A percentile compares a stretch with the other conserved stretches of the same genome.
These are phyloP conservation scores for Percopsis omiscomaycus DNA, from an alignment of 2,797 vertebrate genomes.

Conservation along the genomic window DNA sequence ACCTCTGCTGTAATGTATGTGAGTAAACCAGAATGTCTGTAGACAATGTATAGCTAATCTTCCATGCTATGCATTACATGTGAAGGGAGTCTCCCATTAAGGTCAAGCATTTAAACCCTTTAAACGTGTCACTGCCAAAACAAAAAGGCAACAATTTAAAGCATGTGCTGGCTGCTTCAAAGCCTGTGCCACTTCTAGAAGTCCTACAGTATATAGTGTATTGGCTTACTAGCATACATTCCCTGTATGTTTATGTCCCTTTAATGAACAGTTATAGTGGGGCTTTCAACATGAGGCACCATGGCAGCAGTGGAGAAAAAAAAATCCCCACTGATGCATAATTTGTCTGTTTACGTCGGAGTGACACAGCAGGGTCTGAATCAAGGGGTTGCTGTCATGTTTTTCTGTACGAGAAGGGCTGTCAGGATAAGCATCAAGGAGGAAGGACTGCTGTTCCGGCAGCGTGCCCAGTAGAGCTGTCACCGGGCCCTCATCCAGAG, in stretches of 20 bases:
- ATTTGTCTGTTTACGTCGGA: constrained; percentile 88
- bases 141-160: constrained; percentile 51
- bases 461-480: constrained; percentile 87
- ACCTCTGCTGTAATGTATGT: constrained; percentile 34
- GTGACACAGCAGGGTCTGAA: constrained; percentile 83
- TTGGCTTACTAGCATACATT: constrained; percentile 34
- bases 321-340: constrained; percentile 79
- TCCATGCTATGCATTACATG: constrained; percentile 13
- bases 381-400: constrained; percentile 88
- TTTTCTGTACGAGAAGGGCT: constrained; percentile 84
- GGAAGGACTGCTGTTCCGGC: constrained; percentile 85
- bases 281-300: constrained; percentile 31
- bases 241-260: constrained; percentile 50
- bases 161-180: constrained; percentile 38
- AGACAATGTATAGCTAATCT: constrained; percentile 12
- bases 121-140: constrained; percentile 16
- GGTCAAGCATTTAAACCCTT: constrained; percentile 46
- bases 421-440: constrained; percentile 85
- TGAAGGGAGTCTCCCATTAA: constrained; percentile 25
- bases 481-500: constrained; percentile 82
- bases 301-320: constrained; percentile 75
- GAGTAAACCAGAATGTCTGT: constrained; percentile 31
- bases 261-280: constrained; percentile 21
- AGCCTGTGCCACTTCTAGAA: constrained; percentile 18
- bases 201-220: not conserved